Conservation (phyloP, 1,140 invertebrate species). For the Lepidurus arcticus region DNA sequence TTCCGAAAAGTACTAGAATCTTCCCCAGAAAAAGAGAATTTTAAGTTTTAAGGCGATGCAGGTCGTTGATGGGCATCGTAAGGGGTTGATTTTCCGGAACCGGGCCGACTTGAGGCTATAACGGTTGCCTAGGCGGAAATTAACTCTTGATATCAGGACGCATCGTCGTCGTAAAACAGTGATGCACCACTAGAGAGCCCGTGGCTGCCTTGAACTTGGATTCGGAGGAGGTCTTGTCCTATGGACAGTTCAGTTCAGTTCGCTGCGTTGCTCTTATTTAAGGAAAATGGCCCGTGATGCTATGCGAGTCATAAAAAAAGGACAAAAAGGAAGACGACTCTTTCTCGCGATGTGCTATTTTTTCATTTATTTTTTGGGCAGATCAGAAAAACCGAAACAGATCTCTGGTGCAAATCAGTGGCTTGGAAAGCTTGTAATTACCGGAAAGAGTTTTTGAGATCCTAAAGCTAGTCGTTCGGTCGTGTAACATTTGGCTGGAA, state of each 20-base stretch:
- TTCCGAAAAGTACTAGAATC: too few relatives aligned
- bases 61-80: neutral
- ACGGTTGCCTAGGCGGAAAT: constrained; percentile 13
- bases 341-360: too few relatives aligned
- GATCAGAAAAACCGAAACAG: too few relatives aligned
- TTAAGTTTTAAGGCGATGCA: neutral
- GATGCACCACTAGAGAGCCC: neutral
- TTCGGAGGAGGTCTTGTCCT: too few relatives aligned
- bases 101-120: neutral
- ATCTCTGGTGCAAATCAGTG: too few relatives aligned
- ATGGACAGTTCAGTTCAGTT: neutral
- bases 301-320: neutral
- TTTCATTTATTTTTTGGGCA: too few relatives aligned
- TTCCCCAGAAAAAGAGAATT: neutral
- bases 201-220: neutral
- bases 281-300: neutral
- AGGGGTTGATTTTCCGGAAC: neutral
- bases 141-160: constrained; percentile 16
- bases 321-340: too few relatives aligned
- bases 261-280: neutral
- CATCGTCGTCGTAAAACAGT: constrained; percentile 1
- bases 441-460: too few relatives aligned
- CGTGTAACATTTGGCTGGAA: too few relatives aligned
- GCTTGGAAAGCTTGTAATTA: too few relatives aligned
- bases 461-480: too few relatives aligned